Conservation (phyloP, 2,888 invertebrate genomes). For the Drosophila histrio region DNA sequence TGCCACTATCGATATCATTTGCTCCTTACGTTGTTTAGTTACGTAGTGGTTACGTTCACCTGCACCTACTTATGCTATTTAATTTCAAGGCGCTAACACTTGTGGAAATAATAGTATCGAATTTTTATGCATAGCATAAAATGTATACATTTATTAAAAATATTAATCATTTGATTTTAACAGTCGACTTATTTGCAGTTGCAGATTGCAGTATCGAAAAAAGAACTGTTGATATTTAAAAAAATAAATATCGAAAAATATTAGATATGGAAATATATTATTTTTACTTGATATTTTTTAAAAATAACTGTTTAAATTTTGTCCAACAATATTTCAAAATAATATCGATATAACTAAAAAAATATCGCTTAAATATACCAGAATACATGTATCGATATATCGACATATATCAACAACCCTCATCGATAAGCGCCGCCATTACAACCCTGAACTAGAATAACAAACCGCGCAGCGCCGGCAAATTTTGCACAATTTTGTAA, state of each 20-base stretch:
- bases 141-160: too few species aligned
- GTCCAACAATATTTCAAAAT: too few species aligned
- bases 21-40: neutral
- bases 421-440: neutral
- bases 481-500: neutral
- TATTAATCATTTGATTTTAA: neutral
- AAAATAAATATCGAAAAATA: too few species aligned
- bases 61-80: too few species aligned
- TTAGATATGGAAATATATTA: too few species aligned
- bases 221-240: too few species aligned
- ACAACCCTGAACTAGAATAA: conserved; percentile 21
- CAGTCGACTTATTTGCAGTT: too few species aligned
- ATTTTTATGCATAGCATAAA: neutral
- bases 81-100: neutral
- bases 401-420: neutral
- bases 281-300: too few species aligned
- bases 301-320: too few species aligned
- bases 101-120: neutral
- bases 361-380: too few species aligned
- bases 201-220: too few species aligned
- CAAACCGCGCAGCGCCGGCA: conserved; percentile 47
- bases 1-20: conserved; percentile 29
- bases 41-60: neutral
- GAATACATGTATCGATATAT: neutral
- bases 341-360: too few species aligned